phyloP scores from a whole-genome alignment of 1,140 invertebrate genomes.

The Aphaenogaster ashmeadi region DNA sequence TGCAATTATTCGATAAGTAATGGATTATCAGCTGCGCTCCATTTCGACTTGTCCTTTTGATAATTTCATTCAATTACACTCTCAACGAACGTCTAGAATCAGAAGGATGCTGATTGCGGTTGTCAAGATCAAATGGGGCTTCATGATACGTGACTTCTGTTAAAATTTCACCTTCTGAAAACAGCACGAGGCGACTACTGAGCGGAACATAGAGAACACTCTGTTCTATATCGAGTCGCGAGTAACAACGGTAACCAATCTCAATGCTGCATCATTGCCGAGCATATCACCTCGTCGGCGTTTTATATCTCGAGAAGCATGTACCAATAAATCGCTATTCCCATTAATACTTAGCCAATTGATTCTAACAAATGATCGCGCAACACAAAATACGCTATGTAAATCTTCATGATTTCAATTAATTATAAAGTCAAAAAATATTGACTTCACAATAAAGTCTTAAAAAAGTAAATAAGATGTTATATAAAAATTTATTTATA shows the following conservation, averaged over 20 bases:
- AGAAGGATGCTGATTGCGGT: constrained; percentile 61
- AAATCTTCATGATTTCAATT: neutral
- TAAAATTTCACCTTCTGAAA: constrained; percentile 18
- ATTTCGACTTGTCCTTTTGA: neutral
- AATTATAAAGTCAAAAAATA: constrained; percentile 6
- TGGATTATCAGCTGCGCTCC: neutral
- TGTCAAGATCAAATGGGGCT: constrained; percentile 1
- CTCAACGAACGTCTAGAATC: constrained; percentile 77
- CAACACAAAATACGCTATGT: neutral
- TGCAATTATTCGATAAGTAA: constrained; percentile 23
- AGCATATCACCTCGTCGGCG: neutral
- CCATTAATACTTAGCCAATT: constrained; percentile 14
- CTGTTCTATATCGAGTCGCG: constrained; percentile 26
- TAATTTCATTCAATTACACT: constrained; percentile 71
- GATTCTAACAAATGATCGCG: neutral
- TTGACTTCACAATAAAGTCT: neutral
- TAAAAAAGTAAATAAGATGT: neutral
- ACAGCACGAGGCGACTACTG: constrained; percentile 12
- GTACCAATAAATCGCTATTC: constrained; percentile 43
- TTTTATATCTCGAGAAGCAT: constrained; percentile 40
- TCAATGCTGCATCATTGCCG: neutral
- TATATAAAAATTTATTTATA: neutral
- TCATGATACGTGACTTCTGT: constrained; percentile 27
- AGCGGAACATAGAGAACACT: neutral
- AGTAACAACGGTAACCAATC: constrained; percentile 29